Evolutionary conservation across 2,113 vertebrate species (phyloP), one percentile per base, ranked within the genome.

Genomic region (Mastomys coucha): DNA sequence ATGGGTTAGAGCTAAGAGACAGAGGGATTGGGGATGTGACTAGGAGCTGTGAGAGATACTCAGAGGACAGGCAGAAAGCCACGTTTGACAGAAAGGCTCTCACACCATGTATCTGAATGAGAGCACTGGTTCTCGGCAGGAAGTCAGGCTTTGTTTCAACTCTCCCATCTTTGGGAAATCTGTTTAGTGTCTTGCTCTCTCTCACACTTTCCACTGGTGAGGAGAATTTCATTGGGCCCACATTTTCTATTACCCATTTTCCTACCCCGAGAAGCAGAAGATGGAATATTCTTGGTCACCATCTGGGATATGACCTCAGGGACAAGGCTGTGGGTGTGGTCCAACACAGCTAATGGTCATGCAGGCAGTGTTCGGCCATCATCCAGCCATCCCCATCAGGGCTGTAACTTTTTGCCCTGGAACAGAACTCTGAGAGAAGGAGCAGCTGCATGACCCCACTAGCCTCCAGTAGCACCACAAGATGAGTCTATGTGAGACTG

Each of bases 401-500:
- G 78, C 67, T 72, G 9, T 14, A 22, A 81, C 60, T 78, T 86
- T 51, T 81, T 1, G 16, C 82, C 63, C 73, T 65, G 72, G 76
- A 91, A 42, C 31, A 16, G 42, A 82, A 11, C 56, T 22, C 80
- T 0, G 45, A 93, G 70, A 20, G 22, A 26, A 69, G 33, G 26
- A 60, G 51, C 67, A 76, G 86, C 60, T 53, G 0, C 17, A 5
- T 45, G 85, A 17, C 33, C 73, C 22, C 22, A 36, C 45, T 63
- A 42, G 67, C 39, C 24, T 90, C 81, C 81, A 63, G 70, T 17
- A 81, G 58, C 10, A 0, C 63, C 12, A 0, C 12, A 49, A 67
- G 56, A 63, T 33, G 93, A n/a, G 53, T 89, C 89, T 93, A 4
- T 49, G 56, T 4, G 82, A 95, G 90, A 42, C 78, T 72, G 51